Evolutionary conservation across 2,113 vertebrate genomes (phyloP).

Genomic region (Osmerus mordax): DNA sequence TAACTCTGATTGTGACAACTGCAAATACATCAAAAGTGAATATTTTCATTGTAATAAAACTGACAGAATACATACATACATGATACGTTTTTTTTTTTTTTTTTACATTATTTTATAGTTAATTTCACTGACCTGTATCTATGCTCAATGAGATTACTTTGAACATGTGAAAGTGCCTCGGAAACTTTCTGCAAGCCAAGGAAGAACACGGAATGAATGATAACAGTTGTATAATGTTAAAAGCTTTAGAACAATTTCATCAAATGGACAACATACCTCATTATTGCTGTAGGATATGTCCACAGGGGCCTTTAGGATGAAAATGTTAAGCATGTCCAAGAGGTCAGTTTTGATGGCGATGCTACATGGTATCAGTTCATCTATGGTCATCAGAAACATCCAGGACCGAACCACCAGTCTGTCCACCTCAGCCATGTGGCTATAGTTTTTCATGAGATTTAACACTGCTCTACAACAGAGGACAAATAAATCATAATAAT

Average conservation of each 20-base stretch:
- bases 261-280: conserved; percentile 56
- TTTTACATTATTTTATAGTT: background rate
- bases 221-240: background rate
- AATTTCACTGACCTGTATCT: conserved; percentile 61
- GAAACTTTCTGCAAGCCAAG: conserved; percentile 51
- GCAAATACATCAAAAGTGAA: background rate
- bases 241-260: background rate
- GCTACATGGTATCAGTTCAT: conserved; percentile 61
- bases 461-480: conserved; percentile 58
- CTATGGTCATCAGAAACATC: conserved; percentile 71
- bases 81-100: too few species aligned
- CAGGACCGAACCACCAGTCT: conserved; percentile 71
- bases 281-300: fast-evolving
- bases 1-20: conserved; percentile 55
- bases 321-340: conserved; percentile 66
- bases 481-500: background rate
- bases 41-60: background rate
- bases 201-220: background rate
- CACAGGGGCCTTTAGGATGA: conserved; percentile 44
- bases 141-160: conserved; percentile 49
- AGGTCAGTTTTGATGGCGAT: conserved; percentile 46
- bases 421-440: conserved; percentile 71
- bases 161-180: conserved; percentile 52
- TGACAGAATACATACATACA: background rate
- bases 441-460: conserved; percentile 54